Evolutionary conservation across 1,140 invertebrate genomes (phyloP), one percentile per base, ranked within the genome.

Genomic region (Pachyrhynchus sulphureomaculatus): DNA sequence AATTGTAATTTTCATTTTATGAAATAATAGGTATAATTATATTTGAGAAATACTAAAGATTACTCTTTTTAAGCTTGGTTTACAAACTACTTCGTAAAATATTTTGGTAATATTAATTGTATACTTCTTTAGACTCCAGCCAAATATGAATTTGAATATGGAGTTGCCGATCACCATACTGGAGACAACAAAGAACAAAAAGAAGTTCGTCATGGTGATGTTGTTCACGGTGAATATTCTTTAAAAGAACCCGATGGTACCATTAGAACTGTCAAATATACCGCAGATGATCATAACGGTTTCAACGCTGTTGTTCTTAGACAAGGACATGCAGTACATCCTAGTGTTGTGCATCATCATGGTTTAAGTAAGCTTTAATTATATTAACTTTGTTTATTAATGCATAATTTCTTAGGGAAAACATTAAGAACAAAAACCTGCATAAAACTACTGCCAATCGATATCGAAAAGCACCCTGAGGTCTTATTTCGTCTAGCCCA

Each of bases 111-210:
- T n/a, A n/a, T n/a, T n/a, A n/a, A n/a, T n/a, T n/a, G n/a, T n/a
- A n/a, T n/a, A n/a, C n/a, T 51, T 74, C 57, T 53, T 44, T 20
- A 81, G 78, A 81, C 83, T 32, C 80, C 83, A 72, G 85, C 85
- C 0, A 83, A 82, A 71, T 88, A 88, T 65, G 77, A 84, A 9
- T 88, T 85, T 61, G 83, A 85, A 44, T 88, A 88, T 64, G 85
- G 84, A 10, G 85, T 88, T 4, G 81, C 86, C 42, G 86, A 88
- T 72, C 80, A 81, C 39, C 79, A 84, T n/a, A 87, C 86, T 0
- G 86, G 86, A 0, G 86, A 88, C 65, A 77, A 82, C 0, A 84
- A 84, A 61, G 81, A 81, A 5, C 83, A 84, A 54, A 23, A 12
- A 34, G 68, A 42, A 66, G 69, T 41, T 32, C 62, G 52, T 52